Evolutionary conservation across 2,113 vertebrate species (phyloP), one percentile per base, ranked within the genome.

Genomic region (Madoqua kirkii): DNA sequence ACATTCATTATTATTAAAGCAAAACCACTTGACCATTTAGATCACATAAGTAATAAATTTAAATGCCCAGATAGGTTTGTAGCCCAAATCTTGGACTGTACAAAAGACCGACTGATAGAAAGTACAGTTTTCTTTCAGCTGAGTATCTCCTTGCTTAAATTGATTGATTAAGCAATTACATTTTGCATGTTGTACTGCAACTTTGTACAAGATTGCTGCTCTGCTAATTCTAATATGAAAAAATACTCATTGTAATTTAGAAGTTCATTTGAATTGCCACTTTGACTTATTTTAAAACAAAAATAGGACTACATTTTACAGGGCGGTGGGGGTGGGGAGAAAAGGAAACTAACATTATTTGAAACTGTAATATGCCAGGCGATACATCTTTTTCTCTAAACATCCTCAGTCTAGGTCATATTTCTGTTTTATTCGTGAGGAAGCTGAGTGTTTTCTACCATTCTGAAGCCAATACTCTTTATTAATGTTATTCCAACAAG

Each of bases 231-330:
- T 67, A 82, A 14, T n/a, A 14, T 96, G 11, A 88, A 85, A 74
- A 93, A 93, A 87, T 25, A 79, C 13, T 91, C 67, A 67, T 93
- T 57, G 17, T 85, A 91, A 64, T 78, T 93, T 96, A 59, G 23
- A 93, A 59, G 78, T 52, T 84, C 31, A 86, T 83, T 84, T 96
- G 43, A 91, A 91, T 79, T 40, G 0, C 59, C 12, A 64, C 31
- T 91, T 91, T 82, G 27, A 33, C 50, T 94, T 91, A 64, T 23
- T 92, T 96, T 79, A 93, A 89, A 89, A 79, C 33, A 83, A 96
- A 84, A 88, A 78, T 48, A 93, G 15, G 50, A n/a, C 60, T 93
- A 29, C 1, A 17, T 88, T 94, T 95, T 60, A 13, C 0, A 7
- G 71, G 12, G 6, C 0, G 1, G 1, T 23, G n/a, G n/a, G 10